Conservation (phyloP, 92 coral and sea anemone species). For the Anthopleura xanthogrammica region DNA sequence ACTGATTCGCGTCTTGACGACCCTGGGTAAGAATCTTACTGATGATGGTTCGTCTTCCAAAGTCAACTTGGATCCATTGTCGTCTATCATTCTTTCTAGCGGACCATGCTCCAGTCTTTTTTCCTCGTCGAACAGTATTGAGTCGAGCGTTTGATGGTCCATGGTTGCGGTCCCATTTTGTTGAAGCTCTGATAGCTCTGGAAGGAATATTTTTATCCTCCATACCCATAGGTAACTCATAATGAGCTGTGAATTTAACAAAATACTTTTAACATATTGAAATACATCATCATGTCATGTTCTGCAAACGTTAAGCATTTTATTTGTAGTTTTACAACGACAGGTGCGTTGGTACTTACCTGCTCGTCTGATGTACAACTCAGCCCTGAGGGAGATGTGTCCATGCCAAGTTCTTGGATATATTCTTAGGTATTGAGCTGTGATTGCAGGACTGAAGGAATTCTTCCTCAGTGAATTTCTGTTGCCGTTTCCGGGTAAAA, state of each 20-base stretch:
- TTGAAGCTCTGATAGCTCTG: conserved; percentile 49
- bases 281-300: too few relatives aligned
- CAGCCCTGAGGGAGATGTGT: conserved; percentile 72
- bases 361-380: conserved; percentile 52
- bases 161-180: conserved; percentile 63
- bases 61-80: conserved; percentile 66
- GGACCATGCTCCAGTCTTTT: conserved; percentile 72
- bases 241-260: neutral
- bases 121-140: conserved; percentile 51
- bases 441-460: conserved; percentile 54
- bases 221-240: conserved; percentile 36
- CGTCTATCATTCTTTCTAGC: conserved; percentile 60
- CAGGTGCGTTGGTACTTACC: conserved; percentile 37
- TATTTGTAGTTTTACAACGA: too few relatives aligned
- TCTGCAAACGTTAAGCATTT: too few relatives aligned
- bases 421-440: conserved; percentile 62
- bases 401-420: conserved; percentile 64
- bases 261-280: too few relatives aligned
- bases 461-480: conserved; percentile 50
- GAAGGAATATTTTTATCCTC: conserved; percentile 35
- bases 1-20: conserved; percentile 55
- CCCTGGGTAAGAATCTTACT: conserved; percentile 51
- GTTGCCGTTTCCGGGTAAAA: conserved; percentile 63
- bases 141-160: conserved; percentile 63
- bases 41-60: conserved; percentile 17